phyloP scores from a whole-genome alignment of 2,888 invertebrate genomes.

The Luperina testacea region DNA sequence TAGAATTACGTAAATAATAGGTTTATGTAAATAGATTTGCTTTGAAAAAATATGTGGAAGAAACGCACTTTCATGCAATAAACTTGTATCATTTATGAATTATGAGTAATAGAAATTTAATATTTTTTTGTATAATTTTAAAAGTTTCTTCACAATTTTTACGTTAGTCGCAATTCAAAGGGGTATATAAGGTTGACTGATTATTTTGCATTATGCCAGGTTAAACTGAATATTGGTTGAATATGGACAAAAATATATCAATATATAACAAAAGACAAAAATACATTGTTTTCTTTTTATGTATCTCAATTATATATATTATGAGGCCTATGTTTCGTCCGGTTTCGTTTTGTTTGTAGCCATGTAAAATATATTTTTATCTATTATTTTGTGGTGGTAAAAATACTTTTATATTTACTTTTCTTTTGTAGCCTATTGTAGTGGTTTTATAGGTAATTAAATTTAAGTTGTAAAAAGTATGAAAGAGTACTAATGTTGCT shows the following conservation, averaged over 20 bases:
- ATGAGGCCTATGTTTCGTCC: constrained; percentile 31
- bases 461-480: constrained; percentile 84
- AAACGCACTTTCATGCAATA: constrained; percentile 72
- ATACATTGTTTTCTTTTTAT: constrained; percentile 52
- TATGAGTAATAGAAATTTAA: constrained; percentile 58
- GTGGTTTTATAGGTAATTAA: constrained; percentile 81
- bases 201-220: constrained; percentile 59
- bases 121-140: constrained; percentile 58
- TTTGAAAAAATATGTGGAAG: constrained; percentile 71
- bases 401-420: constrained; percentile 71
- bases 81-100: constrained; percentile 53
- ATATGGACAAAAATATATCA: constrained; percentile 59
- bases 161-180: constrained; percentile 63
- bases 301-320: constrained; percentile 47
- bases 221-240: constrained; percentile 54
- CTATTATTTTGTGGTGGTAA: constrained; percentile 76
- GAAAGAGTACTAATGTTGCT: constrained; percentile 78
- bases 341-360: constrained; percentile 54
- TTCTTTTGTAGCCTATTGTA: constrained; percentile 80
- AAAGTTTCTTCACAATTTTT: constrained; percentile 47
- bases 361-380: constrained; percentile 58
- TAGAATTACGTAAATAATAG: constrained; percentile 80
- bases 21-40: constrained; percentile 87
- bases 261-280: constrained; percentile 64
- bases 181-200: constrained; percentile 65